These are phyloP conservation scores for Heliconius cydno DNA, from an alignment of 2,888 invertebrate genomes.

Conservation along the genomic window DNA sequence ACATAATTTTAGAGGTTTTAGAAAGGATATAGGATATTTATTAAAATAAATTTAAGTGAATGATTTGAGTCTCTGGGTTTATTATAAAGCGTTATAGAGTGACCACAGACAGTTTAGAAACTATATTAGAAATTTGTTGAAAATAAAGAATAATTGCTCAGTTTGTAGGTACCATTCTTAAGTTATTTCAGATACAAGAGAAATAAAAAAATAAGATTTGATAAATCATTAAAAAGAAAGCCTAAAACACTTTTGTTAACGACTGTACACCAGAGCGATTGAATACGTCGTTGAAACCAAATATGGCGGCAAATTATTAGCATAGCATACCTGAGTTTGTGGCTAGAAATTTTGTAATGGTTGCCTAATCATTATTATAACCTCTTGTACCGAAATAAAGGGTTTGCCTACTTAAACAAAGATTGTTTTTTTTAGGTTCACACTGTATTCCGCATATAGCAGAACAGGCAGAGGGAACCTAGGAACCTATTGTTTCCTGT, in stretches of 20 bases:
- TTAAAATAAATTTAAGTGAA: too few relatives aligned
- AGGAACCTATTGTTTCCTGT: too few relatives aligned
- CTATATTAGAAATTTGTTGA: background rate
- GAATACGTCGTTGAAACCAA: slow-evolving; percentile 37
- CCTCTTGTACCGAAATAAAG: background rate
- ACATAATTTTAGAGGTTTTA: too few relatives aligned
- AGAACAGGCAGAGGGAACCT: too few relatives aligned
- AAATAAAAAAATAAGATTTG: background rate
- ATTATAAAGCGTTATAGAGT: background rate
- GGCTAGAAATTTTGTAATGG: slow-evolving; percentile 18
- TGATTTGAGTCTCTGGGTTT: too few relatives aligned
- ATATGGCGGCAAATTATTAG: slow-evolving; percentile 31
- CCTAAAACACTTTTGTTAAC: background rate
- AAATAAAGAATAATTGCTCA: background rate
- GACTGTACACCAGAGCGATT: slow-evolving; percentile 13
- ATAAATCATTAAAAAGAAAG: background rate
- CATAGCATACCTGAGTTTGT: slow-evolving; percentile 26
- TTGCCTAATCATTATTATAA: slow-evolving; percentile 7
- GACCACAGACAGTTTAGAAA: background rate
- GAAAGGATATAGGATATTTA: too few relatives aligned
- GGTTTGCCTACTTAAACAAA: background rate
- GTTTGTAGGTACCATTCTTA: background rate
- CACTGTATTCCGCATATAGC: too few relatives aligned
- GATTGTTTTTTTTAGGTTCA: background rate
- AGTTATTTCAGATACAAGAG: background rate